phyloP scores from a whole-genome alignment of 2,113 vertebrate genomes.

The Rhodinocichla rosea region DNA sequence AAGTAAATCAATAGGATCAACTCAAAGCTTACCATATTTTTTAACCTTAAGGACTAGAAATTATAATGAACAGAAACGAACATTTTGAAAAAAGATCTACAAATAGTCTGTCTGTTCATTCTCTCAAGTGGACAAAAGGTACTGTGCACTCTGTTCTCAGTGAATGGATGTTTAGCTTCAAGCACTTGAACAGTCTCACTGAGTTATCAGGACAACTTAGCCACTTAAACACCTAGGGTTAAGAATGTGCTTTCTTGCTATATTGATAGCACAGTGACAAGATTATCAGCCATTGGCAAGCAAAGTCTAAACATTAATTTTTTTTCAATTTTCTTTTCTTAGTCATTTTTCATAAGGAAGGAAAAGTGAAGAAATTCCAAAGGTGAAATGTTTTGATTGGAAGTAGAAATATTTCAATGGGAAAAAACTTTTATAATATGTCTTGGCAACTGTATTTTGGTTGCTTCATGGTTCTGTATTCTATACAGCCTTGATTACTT shows the following conservation, averaged over 20 bases:
- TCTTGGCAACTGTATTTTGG: background rate
- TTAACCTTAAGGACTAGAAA: background rate
- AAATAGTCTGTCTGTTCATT: background rate
- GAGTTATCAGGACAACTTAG: background rate
- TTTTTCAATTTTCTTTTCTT: background rate
- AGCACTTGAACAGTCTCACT: background rate
- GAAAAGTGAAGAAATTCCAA: background rate
- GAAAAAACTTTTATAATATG: background rate
- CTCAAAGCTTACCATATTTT: background rate
- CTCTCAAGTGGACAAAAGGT: background rate
- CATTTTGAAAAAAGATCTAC: background rate
- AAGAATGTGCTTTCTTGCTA: background rate
- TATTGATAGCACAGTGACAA: background rate
- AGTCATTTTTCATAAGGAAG: background rate
- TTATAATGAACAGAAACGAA: background rate
- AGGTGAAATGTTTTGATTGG: background rate
- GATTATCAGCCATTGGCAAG: background rate
- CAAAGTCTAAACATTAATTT: background rate
- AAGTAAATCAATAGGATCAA: background rate
- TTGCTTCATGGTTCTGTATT: background rate
- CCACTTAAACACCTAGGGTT: background rate
- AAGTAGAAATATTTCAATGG: background rate
- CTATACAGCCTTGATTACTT: background rate
- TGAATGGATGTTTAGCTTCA: background rate
- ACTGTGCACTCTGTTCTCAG: background rate